Conservation (phyloP, 1,140 invertebrate genomes). For the Tetranychus cinnabarinus region DNA sequence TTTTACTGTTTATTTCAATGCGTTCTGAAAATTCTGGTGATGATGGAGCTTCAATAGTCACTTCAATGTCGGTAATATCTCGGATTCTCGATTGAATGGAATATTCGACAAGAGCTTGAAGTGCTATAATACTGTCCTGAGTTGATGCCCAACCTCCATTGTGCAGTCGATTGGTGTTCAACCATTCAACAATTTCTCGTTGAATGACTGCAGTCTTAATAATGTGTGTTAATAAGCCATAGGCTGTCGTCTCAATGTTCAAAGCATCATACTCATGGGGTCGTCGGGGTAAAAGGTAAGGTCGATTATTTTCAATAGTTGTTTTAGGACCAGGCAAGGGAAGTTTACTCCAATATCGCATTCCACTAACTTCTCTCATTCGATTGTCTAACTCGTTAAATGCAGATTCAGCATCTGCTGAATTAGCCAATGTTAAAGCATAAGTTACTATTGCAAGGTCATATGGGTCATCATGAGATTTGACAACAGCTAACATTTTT, state of each 20-base stretch:
- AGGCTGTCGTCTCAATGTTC: constrained; percentile 77
- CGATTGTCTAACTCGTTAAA: constrained; percentile 42
- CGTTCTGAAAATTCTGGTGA: constrained; percentile 34
- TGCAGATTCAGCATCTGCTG: constrained; percentile 49
- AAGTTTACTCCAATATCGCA: constrained; percentile 54
- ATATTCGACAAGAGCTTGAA: constrained; percentile 72
- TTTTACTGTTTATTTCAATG: constrained; percentile 43
- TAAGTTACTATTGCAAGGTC: constrained; percentile 67
- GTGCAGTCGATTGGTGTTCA: constrained; percentile 68
- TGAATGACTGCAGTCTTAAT: constrained; percentile 49
- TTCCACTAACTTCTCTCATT: constrained; percentile 31
- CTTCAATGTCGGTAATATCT: constrained; percentile 57
- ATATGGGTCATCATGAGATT: constrained; percentile 43
- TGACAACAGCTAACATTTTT: constrained; percentile 46
- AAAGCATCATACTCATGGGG: constrained; percentile 66
- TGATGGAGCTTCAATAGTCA: constrained; percentile 63
- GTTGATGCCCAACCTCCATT: constrained; percentile 86
- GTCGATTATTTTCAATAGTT: constrained; percentile 70
- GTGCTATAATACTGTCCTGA: constrained; percentile 64
- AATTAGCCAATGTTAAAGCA: constrained; percentile 51
- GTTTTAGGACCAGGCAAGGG: constrained; percentile 45
- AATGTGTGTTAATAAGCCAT: constrained; percentile 68
- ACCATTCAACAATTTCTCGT: constrained; percentile 70
- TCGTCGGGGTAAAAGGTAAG: constrained; percentile 59
- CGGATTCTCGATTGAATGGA: constrained; percentile 55